Conservation (phyloP, 2,888 invertebrate genomes). For the Yponomeuta cagnagella region DNA sequence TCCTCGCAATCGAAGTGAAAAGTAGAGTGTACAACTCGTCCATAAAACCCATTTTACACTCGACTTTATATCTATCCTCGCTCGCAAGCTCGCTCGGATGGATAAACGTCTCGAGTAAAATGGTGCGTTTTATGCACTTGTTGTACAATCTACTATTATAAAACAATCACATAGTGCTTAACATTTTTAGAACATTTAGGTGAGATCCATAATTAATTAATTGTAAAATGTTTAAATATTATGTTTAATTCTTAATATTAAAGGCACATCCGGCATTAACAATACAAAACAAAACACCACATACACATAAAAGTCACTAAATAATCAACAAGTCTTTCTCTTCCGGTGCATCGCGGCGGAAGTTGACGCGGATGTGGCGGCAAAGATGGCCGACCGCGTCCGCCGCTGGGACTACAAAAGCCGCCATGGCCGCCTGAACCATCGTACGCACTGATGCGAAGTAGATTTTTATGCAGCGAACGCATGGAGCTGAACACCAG, state of each 20-base stretch:
- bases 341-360: conserved; percentile 72
- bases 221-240: background rate
- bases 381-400: conserved; percentile 78
- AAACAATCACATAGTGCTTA: background rate
- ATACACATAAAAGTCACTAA: conserved; percentile 26
- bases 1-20: too few species aligned
- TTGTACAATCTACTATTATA: too few species aligned
- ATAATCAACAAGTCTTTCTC: conserved; percentile 55
- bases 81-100: too few species aligned
- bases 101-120: too few species aligned
- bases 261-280: background rate
- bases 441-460: conserved; percentile 77
- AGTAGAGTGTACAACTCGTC: too few species aligned
- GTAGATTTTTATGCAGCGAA: conserved; percentile 80
- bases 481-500: conserved; percentile 82
- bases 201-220: background rate
- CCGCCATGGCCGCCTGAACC: conserved; percentile 74
- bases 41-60: too few species aligned
- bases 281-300: background rate
- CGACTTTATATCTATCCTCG: too few species aligned
- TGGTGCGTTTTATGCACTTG: too few species aligned
- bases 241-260: background rate
- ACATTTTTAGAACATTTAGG: background rate
- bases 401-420: conserved; percentile 77
- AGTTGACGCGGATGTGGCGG: conserved; percentile 75